Evolutionary conservation across 2,113 vertebrate species (phyloP), one percentile per base, ranked within the genome.

Genomic region (Piprites chloris): DNA sequence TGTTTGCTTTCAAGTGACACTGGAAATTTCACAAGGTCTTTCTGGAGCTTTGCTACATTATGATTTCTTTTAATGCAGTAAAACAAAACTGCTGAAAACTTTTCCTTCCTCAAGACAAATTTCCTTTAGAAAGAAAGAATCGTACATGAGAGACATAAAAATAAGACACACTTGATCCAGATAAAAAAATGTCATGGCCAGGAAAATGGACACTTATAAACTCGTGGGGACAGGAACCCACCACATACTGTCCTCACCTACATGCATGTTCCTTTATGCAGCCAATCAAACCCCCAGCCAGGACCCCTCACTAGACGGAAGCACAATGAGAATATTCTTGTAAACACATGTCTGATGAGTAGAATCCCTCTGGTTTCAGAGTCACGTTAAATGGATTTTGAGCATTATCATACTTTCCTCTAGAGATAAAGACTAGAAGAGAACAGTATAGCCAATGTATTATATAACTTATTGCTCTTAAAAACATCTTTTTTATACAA

Each of bases 231-330:
- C 18, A 71, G n/a, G 19, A 50, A 28, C 8, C 28, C n/a, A 13
- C 6, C 17, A 2, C 14, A 15, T 23, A 9, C 11, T 61, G 46
- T 30, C 33, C 71, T 85, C 53, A 23, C 13, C 32, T 44, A 21
- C 3, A n/a, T n/a, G n/a, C 19, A 13, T 1, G 0, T 7, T 32
- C n/a, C 55, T 76, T 58, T 4, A 3, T 12, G 33, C 33, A 46
- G 50, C 66, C 37, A 28, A 5, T 1, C 18, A 26, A 63, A 58
- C 4, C 37, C 28, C 9, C 27, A 9, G 0, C 18, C 17, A 9
- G 53, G 32, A 59, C 12, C 28, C 6, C 28, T 65, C 18, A 27
- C 35, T 35, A n/a, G 30, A 22, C 32, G 23, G 44, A 59, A 72
- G 8, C 24, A n/a, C 6, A 21, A 4, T 5, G n/a, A 39, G 10